phyloP scores from a whole-genome alignment of 2,113 vertebrate species.

The Tor tambroides region DNA sequence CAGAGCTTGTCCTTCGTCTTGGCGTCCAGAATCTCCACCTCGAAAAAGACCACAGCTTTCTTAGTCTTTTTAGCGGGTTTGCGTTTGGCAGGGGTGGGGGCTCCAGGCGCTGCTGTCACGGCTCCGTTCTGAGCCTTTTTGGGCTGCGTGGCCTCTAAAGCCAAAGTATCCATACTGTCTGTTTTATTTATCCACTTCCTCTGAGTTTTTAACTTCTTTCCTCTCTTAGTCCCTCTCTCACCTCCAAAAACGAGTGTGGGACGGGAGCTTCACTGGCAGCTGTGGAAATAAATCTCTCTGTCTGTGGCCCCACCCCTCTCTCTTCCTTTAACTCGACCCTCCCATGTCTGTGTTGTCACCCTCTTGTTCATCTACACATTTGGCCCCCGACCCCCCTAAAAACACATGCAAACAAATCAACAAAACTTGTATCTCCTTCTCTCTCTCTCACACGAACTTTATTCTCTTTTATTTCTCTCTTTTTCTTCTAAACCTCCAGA shows the following conservation, averaged over 20 bases:
- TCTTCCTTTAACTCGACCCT: slow-evolving; percentile 52
- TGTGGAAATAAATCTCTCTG: slow-evolving; percentile 75
- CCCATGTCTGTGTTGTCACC: slow-evolving; percentile 39
- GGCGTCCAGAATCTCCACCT: slow-evolving; percentile 97
- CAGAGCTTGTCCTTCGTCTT: slow-evolving; percentile 94
- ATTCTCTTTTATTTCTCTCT: too few relatives aligned
- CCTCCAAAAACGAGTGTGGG: slow-evolving; percentile 48
- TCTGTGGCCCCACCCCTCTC: slow-evolving; percentile 23
- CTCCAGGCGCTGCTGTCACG: neutral
- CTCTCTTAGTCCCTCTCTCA: neutral
- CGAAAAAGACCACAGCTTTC: slow-evolving; percentile 92
- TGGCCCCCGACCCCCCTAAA: neutral
- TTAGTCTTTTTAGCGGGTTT: slow-evolving; percentile 84
- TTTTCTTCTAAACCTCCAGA: neutral
- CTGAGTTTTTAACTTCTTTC: slow-evolving; percentile 7
- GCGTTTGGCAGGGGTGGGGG: slow-evolving; percentile 62
- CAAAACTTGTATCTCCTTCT: neutral
- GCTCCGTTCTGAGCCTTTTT: slow-evolving; percentile 63
- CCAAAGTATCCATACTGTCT: slow-evolving; percentile 74
- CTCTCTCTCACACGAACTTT: neutral
- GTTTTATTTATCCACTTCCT: slow-evolving; percentile 32
- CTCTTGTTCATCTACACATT: neutral
- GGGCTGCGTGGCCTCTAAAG: slow-evolving; percentile 75
- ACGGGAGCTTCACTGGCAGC: slow-evolving; percentile 66
- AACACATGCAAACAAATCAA: neutral